phyloP scores from a whole-genome alignment of 2,888 invertebrate species.

The Orthosia cruda region DNA sequence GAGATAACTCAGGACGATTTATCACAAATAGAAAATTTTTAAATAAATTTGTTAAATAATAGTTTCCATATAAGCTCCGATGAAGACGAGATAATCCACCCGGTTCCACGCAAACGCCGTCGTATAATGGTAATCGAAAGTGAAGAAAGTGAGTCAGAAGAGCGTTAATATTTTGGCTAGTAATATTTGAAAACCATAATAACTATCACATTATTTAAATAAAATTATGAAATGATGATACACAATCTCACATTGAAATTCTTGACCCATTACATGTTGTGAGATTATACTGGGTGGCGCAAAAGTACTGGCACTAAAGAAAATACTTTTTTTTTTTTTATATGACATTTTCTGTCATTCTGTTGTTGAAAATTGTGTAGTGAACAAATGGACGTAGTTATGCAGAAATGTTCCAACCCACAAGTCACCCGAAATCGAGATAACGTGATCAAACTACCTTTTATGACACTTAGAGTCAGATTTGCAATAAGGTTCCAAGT shows the following conservation, averaged over 20 bases:
- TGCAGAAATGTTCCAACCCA: no score
- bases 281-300: neutral
- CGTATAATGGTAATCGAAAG: neutral
- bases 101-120: neutral
- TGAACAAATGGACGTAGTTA: no score
- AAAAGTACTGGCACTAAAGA: no score
- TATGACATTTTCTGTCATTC: no score
- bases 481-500: no score
- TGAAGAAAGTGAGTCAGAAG: neutral
- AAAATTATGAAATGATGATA: neutral
- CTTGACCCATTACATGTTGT: neutral
- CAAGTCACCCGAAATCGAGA: no score
- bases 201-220: neutral
- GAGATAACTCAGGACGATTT: constrained; percentile 11
- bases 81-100: neutral
- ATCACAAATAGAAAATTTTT: constrained; percentile 1
- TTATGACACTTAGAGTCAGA: no score
- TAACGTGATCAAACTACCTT: no score
- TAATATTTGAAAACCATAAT: neutral
- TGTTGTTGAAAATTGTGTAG: no score
- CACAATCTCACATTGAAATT: neutral
- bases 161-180: neutral
- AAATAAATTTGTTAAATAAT: neutral
- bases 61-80: neutral
- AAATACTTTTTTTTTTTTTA: no score